Evolutionary conservation across 2,113 vertebrate species (phyloP), one percentile per base, ranked within the genome.

Genomic region (Pimephales promelas): DNA sequence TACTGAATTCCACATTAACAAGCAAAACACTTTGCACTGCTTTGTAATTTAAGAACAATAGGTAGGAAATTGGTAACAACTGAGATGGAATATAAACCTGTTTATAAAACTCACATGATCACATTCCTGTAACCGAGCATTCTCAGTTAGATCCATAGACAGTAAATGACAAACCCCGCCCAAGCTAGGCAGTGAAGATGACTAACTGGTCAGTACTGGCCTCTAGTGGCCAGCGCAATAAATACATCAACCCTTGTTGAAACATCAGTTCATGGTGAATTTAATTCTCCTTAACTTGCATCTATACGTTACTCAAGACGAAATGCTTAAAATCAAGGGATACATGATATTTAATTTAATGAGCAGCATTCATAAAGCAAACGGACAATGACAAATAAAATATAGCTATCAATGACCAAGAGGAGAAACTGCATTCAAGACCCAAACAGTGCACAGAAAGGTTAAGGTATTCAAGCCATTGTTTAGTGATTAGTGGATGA

Each of bases 191-290:
- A 43, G 54, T 10, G 22, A 10, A 6, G n/a, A 45, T 45, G 22
- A 26, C 8, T 61, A 49, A 62, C 40, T 45, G 57, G 26, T 34
- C 52, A 64, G 16, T 81, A 70, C 13, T 79, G 76, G 54, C 89
- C 84, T 77, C 89, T 90, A 74, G 84, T 82, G 89, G 76, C 11
- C 43, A 59, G 28, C 14, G 66, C n/a, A 1, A 16, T 22, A 26
- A 49, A 47, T 10, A 66, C 57, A 75, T 20, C 18, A 54, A 4
- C 2, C 22, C 18, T 22, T 31, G 5, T 80, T 18, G 45, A 22
- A 68, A 36, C 4, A 5, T 36, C 31, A 36, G 31, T 68, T 66
- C 13, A 31, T 8, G 28, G 7, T 64, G 7, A 34, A 34, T 34
- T 34, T 10, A 34, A 34, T 34, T 34, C 8, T 59, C 10, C 3